Evolutionary conservation across 2,888 invertebrate genomes (phyloP).

Genomic region (Nysson spinosus): DNA sequence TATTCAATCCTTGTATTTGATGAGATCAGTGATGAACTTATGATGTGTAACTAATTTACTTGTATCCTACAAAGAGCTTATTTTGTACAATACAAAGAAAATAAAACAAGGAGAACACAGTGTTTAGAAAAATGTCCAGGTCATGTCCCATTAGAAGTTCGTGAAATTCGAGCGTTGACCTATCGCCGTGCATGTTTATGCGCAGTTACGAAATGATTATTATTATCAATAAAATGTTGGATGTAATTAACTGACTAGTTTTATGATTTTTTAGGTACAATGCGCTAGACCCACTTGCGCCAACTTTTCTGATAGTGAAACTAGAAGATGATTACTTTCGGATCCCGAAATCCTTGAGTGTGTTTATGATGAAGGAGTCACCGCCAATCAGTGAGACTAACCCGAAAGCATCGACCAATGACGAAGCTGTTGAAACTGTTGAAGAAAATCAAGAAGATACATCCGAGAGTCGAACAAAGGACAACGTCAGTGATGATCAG

Average conservation of each 20-base stretch:
- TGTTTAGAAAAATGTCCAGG: too few species aligned
- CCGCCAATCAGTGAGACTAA: constrained; percentile 42
- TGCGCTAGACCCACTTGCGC: constrained; percentile 66
- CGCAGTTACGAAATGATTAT: constrained; percentile 29
- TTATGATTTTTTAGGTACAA: constrained; percentile 71
- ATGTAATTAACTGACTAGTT: constrained; percentile 57
- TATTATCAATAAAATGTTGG: background rate
- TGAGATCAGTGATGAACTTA: too few species aligned
- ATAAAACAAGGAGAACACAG: too few species aligned
- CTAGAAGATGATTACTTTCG: constrained; percentile 71
- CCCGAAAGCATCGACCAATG: constrained; percentile 1
- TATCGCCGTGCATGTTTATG: constrained; percentile 47
- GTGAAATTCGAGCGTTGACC: too few species aligned
- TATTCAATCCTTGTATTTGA: too few species aligned
- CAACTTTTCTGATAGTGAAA: constrained; percentile 69
- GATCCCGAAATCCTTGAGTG: constrained; percentile 68
- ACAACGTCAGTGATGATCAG: constrained; percentile 10
- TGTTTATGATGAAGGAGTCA: constrained; percentile 70
- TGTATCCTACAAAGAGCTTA: too few species aligned
- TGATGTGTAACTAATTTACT: too few species aligned
- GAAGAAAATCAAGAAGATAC: background rate
- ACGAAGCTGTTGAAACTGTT: background rate
- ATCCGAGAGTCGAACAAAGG: background rate
- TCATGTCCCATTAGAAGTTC: too few species aligned
- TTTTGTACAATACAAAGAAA: too few species aligned